phyloP scores from a whole-genome alignment of 2,797 vertebrate genomes.

The Pelochelys cantorii region DNA sequence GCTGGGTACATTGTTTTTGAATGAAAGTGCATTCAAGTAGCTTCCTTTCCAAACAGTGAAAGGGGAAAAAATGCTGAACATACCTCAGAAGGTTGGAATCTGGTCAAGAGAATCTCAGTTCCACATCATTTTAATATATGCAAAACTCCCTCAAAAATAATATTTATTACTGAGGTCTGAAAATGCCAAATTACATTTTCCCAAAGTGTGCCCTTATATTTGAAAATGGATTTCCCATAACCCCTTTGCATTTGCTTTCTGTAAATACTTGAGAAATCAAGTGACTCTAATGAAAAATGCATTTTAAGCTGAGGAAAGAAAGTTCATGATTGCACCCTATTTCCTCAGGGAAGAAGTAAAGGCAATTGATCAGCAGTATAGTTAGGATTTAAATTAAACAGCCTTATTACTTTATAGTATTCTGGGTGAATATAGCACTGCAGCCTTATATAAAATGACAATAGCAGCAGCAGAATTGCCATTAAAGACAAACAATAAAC shows the following conservation, averaged over 20 bases:
- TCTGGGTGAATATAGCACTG: neutral
- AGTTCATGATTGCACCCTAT: neutral
- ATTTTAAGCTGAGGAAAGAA: neutral
- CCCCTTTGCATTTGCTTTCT: neutral
- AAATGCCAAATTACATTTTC: neutral
- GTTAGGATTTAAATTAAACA: neutral
- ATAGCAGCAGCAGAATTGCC: neutral
- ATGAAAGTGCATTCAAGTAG: neutral
- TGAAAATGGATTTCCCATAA: neutral
- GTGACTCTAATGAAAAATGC: neutral
- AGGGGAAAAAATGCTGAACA: neutral
- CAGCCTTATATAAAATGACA: neutral
- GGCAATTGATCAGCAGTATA: neutral
- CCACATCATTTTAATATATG: neutral
- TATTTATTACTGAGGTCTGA: neutral
- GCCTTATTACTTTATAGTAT: neutral
- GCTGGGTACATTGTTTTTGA: neutral
- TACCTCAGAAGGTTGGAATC: neutral
- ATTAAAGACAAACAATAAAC: neutral
- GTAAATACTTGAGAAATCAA: neutral
- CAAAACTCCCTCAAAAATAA: neutral
- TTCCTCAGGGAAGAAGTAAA: neutral
- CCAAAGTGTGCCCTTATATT: neutral
- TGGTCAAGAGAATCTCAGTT: neutral
- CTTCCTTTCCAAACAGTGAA: neutral